These are phyloP conservation scores for Emmelina monodactyla DNA, from an alignment of 2,888 invertebrate genomes.

Conservation along the genomic window DNA sequence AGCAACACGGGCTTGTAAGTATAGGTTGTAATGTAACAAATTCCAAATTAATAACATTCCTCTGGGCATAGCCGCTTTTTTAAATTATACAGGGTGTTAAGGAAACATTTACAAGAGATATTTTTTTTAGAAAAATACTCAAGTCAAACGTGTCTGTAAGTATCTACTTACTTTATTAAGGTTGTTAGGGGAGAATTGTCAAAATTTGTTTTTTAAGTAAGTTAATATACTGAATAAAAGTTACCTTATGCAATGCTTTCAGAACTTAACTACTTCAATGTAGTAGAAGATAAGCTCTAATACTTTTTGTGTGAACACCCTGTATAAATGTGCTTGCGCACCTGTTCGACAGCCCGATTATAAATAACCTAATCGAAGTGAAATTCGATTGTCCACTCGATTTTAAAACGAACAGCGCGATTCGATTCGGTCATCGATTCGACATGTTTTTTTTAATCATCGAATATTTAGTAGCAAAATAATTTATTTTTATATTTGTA, in stretches of 20 bases:
- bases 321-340: conserved; percentile 31
- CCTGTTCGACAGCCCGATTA: conserved; percentile 41
- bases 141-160: too few relatives aligned
- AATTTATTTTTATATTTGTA: too few relatives aligned
- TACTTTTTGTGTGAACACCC: conserved; percentile 19
- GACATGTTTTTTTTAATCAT: conserved; percentile 8
- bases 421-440: conserved; percentile 31
- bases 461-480: too few relatives aligned
- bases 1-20: conserved; percentile 21
- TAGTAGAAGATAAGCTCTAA: not conserved
- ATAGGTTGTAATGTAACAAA: conserved; percentile 51
- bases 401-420: conserved; percentile 16
- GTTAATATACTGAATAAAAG: too few relatives aligned
- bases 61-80: conserved; percentile 28
- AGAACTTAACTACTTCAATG: not conserved
- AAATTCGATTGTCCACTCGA: conserved; percentile 47
- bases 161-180: too few relatives aligned
- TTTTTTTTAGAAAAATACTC: conserved; percentile 2
- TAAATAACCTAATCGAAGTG: conserved; percentile 51
- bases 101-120: conserved; percentile 7
- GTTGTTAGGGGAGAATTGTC: too few relatives aligned
- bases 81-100: conserved; percentile 30
- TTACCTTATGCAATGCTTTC: not conserved
- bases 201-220: too few relatives aligned
- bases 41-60: conserved; percentile 60